phyloP scores from a whole-genome alignment of 2,797 vertebrate species.

The Siniperca scherzeri region DNA sequence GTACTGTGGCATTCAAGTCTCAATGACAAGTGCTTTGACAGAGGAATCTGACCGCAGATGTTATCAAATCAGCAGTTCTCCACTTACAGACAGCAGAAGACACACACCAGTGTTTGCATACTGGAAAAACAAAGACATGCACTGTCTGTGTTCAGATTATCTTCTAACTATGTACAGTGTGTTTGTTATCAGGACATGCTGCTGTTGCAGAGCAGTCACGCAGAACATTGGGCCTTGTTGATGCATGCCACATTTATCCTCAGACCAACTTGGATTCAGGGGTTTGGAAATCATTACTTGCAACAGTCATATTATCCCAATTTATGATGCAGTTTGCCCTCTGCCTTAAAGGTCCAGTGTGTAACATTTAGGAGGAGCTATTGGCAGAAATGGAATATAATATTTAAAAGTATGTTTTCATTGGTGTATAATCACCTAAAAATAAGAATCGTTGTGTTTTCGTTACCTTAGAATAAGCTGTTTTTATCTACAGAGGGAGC shows the following conservation, averaged over 20 bases:
- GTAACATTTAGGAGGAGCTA: too few relatives aligned
- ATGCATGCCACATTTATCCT: not conserved
- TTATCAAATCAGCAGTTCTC: conserved; percentile 75
- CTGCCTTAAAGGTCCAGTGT: not conserved
- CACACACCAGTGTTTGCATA: conserved; percentile 28
- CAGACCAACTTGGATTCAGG: not conserved
- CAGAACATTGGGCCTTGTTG: not conserved
- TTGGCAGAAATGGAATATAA: too few relatives aligned
- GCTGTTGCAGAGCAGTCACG: conserved; percentile 1
- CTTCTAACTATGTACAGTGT: conserved; percentile 2
- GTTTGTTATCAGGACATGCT: conserved; percentile 4
- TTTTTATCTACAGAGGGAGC: too few relatives aligned
- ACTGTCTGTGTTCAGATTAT: conserved; percentile 36
- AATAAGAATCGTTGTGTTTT: too few relatives aligned
- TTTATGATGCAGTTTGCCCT: not conserved
- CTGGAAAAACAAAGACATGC: conserved; percentile 42
- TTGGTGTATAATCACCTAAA: too few relatives aligned
- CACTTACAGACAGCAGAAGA: conserved; percentile 34
- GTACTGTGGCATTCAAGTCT: conserved; percentile 57
- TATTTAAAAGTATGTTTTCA: too few relatives aligned
- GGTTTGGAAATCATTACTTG: not conserved
- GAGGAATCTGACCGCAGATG: conserved; percentile 75
- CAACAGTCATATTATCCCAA: not conserved
- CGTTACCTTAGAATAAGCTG: too few relatives aligned
- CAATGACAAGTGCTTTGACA: conserved; percentile 69